phyloP scores from a whole-genome alignment of 2,113 vertebrate species.

The Elachura formosa region DNA sequence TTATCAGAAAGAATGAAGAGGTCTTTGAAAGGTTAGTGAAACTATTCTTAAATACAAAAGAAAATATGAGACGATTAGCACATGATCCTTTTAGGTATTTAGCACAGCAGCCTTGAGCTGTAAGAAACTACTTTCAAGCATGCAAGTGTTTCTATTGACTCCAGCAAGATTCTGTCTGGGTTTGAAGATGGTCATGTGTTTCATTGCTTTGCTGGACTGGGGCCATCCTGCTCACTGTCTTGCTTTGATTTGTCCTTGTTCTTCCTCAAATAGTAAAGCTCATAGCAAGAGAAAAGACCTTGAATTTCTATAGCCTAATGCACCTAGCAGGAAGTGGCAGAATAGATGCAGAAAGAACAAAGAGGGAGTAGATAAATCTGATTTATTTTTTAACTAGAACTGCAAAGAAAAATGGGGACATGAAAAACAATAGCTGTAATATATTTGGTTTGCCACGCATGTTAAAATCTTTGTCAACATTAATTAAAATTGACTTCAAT shows the following conservation, averaged over 20 bases:
- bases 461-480: slow-evolving; percentile 55
- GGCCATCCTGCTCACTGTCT: not conserved
- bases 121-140: not conserved
- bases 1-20: not conserved
- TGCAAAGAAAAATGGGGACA: not conserved
- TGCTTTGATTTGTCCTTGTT: not conserved
- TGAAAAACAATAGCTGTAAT: slow-evolving; percentile 18
- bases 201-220: not conserved
- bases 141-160: not conserved
- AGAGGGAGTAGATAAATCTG: not conserved
- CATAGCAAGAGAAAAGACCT: not conserved
- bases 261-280: not conserved
- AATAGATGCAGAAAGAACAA: not conserved
- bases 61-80: not conserved
- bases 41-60: not conserved
- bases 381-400: not conserved
- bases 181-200: not conserved
- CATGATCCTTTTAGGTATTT: not conserved
- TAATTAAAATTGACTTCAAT: slow-evolving; percentile 34
- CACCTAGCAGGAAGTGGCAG: not conserved
- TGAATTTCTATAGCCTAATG: not conserved
- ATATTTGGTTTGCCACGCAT: slow-evolving; percentile 11
- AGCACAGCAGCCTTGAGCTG: not conserved
- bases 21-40: not conserved
- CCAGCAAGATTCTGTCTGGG: not conserved